phyloP scores from a whole-genome alignment of 30 jellyfish, hydroid and myxozoan genomes.

The Turritopsis rubra region DNA sequence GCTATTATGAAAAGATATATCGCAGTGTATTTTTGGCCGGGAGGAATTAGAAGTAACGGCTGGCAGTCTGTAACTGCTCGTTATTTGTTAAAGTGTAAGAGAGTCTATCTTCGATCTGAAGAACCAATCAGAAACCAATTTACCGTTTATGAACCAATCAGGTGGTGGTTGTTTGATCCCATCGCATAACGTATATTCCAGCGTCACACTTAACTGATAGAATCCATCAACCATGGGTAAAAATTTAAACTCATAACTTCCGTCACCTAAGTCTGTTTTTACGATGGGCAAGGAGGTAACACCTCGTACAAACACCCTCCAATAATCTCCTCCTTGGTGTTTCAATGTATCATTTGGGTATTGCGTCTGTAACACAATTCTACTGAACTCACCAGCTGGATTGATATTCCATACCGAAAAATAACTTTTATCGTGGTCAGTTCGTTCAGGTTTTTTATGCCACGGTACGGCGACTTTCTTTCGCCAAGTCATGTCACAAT shows the following conservation, averaged over 20 bases:
- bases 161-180: conserved; percentile 94
- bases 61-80: too few relatives aligned
- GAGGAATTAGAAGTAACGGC: too few relatives aligned
- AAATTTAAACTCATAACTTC: conserved; percentile 81
- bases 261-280: conserved; percentile 68
- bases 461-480: conserved; percentile 60
- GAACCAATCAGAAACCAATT: background rate
- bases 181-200: conserved; percentile 92
- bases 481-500: conserved; percentile 29
- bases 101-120: too few relatives aligned
- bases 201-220: conserved; percentile 39
- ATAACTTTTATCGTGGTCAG: conserved; percentile 60
- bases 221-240: conserved; percentile 58
- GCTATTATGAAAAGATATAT: too few relatives aligned
- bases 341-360: conserved; percentile 41
- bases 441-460: conserved; percentile 63
- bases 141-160: conserved; percentile 90
- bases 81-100: too few relatives aligned
- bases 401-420: conserved; percentile 64
- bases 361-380: conserved; percentile 81
- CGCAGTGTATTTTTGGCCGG: too few relatives aligned
- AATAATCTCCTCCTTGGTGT: conserved; percentile 74
- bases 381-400: conserved; percentile 88
- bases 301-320: conserved; percentile 82
- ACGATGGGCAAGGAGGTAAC: conserved; percentile 49